Conservation (phyloP, 2,113 vertebrate genomes). For the Sinocyclocheilus anophthalmus region DNA sequence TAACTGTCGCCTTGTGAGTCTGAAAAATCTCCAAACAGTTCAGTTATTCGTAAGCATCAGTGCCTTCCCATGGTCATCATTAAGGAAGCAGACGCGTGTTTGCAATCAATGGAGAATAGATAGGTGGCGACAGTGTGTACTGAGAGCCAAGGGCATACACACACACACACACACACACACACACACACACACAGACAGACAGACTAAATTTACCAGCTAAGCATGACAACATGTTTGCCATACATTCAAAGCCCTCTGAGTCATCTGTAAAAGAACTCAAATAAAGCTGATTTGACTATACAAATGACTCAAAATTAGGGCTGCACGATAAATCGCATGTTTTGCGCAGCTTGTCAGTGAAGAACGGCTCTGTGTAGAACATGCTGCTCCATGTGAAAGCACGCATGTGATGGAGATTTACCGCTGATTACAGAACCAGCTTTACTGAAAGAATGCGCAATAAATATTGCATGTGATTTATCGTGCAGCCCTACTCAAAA, state of each 20-base stretch:
- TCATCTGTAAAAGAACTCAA: neutral
- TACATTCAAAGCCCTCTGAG: neutral
- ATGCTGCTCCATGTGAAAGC: too few species aligned
- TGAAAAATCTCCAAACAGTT: neutral
- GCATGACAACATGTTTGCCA: neutral
- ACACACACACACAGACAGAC: neutral
- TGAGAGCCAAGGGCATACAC: constrained; percentile 51
- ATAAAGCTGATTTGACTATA: neutral
- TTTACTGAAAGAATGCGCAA: too few species aligned
- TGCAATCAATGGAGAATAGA: neutral
- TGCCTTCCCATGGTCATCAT: constrained; percentile 15
- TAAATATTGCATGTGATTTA: too few species aligned
- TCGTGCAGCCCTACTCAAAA: too few species aligned
- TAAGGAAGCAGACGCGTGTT: neutral
- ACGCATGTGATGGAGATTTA: too few species aligned
- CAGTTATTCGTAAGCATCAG: neutral
- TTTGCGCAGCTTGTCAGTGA: too few species aligned
- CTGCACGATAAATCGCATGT: too few species aligned
- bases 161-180: neutral
- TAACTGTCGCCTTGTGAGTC: neutral
- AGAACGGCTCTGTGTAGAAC: too few species aligned
- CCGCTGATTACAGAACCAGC: too few species aligned
- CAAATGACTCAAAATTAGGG: neutral
- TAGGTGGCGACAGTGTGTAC: constrained; percentile 32
- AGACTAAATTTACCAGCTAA: constrained; percentile 20